Base-by-base conservation (phyloP, 2,113 vertebrate species). In the Ceyx melanurus region DNA sequence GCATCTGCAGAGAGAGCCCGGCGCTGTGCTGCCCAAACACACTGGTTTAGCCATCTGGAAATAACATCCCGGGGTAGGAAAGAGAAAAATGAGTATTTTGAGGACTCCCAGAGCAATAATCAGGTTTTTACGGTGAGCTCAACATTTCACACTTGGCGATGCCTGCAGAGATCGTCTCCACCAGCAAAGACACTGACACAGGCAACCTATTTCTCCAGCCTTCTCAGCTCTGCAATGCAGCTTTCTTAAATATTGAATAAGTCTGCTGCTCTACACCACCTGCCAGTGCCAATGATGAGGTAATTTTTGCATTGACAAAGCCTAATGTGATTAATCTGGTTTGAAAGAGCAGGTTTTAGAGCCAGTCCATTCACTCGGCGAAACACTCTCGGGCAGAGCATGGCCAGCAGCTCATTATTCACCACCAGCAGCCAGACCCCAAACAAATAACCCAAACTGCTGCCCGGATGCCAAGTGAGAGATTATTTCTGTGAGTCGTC, bases 221-320 rank as follows among this genome's bases (percentile, higher is more conserved):
- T 84, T 54, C 94, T 80, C 58, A 66, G 95, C 96, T 94, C 97
- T 97, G 97, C 97, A 97, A 96, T 97, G 97, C 97, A 97, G 98
- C 92, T 95, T 97, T 94, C 96, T 97, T 96, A 97, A 97, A 97
- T 94, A 97, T 92, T 95, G 95, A 97, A 94, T 85, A 96, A 91
- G 88, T 82, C 93, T 94, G 93, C 96, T 54, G 83, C 86, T 93
- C 95, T 74, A 62, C 91, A 42, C 92, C 94, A 85, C 92, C 94
- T 80, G 96, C 95, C 42, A 58, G 73, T 51, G 95, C 93, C 96
- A 58, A 62, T 74, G 74, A 84, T 57, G 61, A 95, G 92, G 77
- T 73, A 81, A 93, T 93, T 91, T 84, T 92, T 88, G 56, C 92
- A 88, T 94, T 92, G 96, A 97, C 94, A 94, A 71, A 95, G 54